Conservation (phyloP, 2,797 vertebrate species). For the Morelia viridis region DNA sequence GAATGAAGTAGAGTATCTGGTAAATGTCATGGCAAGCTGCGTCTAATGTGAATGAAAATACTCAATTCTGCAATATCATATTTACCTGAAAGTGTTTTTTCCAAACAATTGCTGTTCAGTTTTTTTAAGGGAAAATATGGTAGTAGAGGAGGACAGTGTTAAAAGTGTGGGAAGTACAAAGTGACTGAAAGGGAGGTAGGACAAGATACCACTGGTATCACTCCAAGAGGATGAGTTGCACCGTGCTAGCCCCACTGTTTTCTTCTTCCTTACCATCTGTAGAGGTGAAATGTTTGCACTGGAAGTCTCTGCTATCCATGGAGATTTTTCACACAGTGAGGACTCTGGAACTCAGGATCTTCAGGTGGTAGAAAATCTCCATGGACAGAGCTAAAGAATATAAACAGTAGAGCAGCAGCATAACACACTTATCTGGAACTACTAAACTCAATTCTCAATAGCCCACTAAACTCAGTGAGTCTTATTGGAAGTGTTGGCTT, state of each 20-base stretch:
- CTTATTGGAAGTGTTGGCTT: neutral
- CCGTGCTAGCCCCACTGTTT: neutral
- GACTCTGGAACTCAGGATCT: neutral
- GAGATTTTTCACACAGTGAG: neutral
- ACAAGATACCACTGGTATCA: neutral
- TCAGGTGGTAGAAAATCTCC: neutral
- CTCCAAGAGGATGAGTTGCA: neutral
- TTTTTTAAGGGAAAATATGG: neutral
- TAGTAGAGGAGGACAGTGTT: neutral
- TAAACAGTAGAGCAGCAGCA: neutral
- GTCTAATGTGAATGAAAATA: neutral
- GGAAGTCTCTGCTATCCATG: neutral
- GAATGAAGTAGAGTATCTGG: neutral
- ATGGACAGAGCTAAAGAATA: neutral
- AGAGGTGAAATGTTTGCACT: neutral
- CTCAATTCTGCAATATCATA: neutral
- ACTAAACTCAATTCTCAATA: neutral
- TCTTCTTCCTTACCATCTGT: neutral
- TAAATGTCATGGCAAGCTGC: neutral
- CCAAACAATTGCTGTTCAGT: neutral
- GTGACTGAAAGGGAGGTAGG: neutral
- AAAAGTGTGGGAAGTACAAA: neutral
- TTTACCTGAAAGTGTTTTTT: neutral
- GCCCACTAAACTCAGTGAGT: neutral
- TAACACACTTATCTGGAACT: neutral